Evolutionary conservation across 2,888 invertebrate species (phyloP).

Genomic region (Parnassius glacialis): DNA sequence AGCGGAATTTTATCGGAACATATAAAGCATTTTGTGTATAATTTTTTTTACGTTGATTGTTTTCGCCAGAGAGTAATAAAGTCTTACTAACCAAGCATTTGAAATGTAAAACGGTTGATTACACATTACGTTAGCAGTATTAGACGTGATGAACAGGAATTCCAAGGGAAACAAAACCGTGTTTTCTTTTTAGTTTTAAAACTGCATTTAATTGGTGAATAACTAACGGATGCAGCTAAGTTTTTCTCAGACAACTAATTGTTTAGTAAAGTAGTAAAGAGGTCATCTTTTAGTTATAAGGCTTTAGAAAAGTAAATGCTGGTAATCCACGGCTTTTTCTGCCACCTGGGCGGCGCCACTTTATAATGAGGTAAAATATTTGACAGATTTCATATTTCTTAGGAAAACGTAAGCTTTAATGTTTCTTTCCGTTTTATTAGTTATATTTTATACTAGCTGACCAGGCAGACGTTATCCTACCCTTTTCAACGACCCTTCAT

Average conservation of each 20-base stretch:
- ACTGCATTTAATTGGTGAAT: conserved; percentile 11
- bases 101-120: conserved; percentile 24
- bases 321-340: not conserved
- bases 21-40: conserved; percentile 12
- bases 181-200: conserved; percentile 23
- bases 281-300: conserved; percentile 9
- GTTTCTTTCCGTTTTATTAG: no score
- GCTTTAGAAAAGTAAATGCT: conserved; percentile 6
- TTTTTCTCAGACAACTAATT: conserved; percentile 21
- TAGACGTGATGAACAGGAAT: conserved; percentile 11
- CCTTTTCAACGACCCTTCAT: no score
- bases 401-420: no score
- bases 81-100: conserved; percentile 19
- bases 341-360: no score
- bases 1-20: no score
- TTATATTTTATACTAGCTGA: no score
- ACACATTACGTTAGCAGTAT: conserved; percentile 9
- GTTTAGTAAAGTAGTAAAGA: no score
- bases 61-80: conserved; percentile 13
- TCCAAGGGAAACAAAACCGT: conserved; percentile 15
- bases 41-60: conserved; percentile 12
- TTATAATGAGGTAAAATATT: no score
- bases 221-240: conserved; percentile 13
- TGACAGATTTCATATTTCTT: no score
- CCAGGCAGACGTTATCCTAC: no score